Base-by-base conservation (phyloP, 2,888 invertebrate species). In the Halictus quadricinctus region DNA sequence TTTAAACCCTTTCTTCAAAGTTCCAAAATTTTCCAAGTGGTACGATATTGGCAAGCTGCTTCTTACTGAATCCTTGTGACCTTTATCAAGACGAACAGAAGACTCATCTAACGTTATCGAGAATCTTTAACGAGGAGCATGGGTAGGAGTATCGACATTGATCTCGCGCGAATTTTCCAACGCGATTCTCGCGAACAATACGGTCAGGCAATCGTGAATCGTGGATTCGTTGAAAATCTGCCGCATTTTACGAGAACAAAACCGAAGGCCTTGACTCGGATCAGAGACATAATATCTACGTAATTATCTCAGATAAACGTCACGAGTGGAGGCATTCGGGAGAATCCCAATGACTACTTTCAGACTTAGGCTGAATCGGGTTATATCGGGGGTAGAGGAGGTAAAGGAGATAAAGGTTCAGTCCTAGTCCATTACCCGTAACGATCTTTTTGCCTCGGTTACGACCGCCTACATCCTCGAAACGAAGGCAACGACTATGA, bases 391-490 rank as follows among this genome's bases (percentile, higher is more conserved):
- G 80, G 80, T 75, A 18, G 64, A 7, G 29, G 18, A 64, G 64
- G 18, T 64, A 72, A 80, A 76, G 46, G 73, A 54, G 83, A 88
- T 90, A 88, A 89, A 88, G 88, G 80, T 74, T 78, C 82, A 81
- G 80, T 80, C 75, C 74, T 76, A 80, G 70, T 79, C 89, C 86
- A 90, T 89, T 89, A 89, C 79, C 70, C 66, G 85, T 90, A 90
- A 90, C 88, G 88, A 90, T 88, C 90, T 90, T 90, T 90, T 90
- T 89, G 72, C 78, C 72, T 83, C 66, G 84, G 77, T 80, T 79
- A 83, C 86, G 87, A 80, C 75, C 74, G 46, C 69, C 83, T 76
- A 86, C 83, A 72, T 80, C 72, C 80, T 87, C 77, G 21, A 85
- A 76, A 82, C 79, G 80, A 84, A 77, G 75, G 76, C 43, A 76